Evolutionary conservation across 2,888 invertebrate genomes (phyloP), one percentile per base, ranked within the genome.

Genomic region (Balanococcus diminutus): DNA sequence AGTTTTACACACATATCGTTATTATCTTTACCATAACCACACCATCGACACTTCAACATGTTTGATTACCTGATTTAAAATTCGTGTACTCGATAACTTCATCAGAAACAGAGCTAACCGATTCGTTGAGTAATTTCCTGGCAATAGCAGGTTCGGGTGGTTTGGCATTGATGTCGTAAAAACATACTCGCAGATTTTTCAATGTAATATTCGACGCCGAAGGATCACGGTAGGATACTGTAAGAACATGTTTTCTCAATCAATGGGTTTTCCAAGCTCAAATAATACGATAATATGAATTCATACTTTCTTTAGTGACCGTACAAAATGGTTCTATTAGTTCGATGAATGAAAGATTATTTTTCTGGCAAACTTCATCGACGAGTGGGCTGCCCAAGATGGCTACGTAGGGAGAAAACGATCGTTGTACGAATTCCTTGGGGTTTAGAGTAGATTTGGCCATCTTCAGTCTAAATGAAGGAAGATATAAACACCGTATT

Each of bases 391-490:
- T 96, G 89, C 95, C 94, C 88, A 97, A 91, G 31, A 96, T 95
- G 82, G 96, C 97, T 88, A 98, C 92, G 90, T 95, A 93, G 0
- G 98, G 98, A 79, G 96, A 96, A 91, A 98, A 98, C 67, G 96
- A 94, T 90, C 94, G 94, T 90, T 95, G 95, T 88, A 98, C 95
- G 90, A 97, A 96, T 90, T 98, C 97, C 67, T 11, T 51, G 1
- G 86, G 36, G 28, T 36, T 39, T 28, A 81, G 61, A 61, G 81
- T 67, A 67, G 81, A 82, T 19, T 81, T 82, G 6, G 86, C 86
- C 86, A 86, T 86, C 61, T 14, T 36, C 46, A 2, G n/a, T 9
- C 61, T 25, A n/a, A 67, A 67, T 11, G 2, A 28, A 16, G 5
- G 2, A 14, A 46, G 14, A 9, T 46, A 46, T 46, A n/a, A 46